Evolutionary conservation across 2,888 invertebrate genomes (phyloP), one percentile per base, ranked within the genome.

Genomic region (Erebia aethiops): DNA sequence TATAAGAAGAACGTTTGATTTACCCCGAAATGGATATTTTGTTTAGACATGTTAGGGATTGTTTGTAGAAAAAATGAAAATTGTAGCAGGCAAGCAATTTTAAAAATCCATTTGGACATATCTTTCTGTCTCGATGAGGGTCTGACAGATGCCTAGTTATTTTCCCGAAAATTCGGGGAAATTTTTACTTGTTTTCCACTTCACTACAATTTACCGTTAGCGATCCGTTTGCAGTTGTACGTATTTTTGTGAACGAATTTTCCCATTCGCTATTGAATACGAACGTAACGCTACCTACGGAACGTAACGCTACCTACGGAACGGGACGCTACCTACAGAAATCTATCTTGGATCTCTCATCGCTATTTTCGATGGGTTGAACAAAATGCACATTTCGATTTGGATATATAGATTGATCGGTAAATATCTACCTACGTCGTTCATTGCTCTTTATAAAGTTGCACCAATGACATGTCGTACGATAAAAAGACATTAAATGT

Each of bases 331-430:
- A 57, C 57, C 57, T 67, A 46, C 66, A 49, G 49, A 67, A 67
- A 67, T 58, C 67, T 67, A 67, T 67, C 67, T 56, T 56, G 54
- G 65, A 58, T 49, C 46, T 67, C 67, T 58, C 67, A 67, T 58
- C 67, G 58, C 26, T 57, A 49, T 67, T 58, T 58, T 57, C 14
- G 49, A 49, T 67, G 58, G 67, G 58, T 18, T 46, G 58, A 67
- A 67, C 49, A 67, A 67, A 49, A 67, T 67, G 57, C 26, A n/a
- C 58, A 49, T 57, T 67, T 26, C n/a, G 0, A 49, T 67, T 66
- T 16, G 21, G 54, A 4, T 54, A 4, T 54, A 54, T 51, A n/a
- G 18, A 11, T 63, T 51, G 8, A 21, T 35, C 52, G 16, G 3
- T 63, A 51, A 63, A 63, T 63, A 21, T 62, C n/a, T n/a, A 60